Conservation (phyloP, 2,797 vertebrate genomes). For the Bovichtus diacanthus region DNA sequence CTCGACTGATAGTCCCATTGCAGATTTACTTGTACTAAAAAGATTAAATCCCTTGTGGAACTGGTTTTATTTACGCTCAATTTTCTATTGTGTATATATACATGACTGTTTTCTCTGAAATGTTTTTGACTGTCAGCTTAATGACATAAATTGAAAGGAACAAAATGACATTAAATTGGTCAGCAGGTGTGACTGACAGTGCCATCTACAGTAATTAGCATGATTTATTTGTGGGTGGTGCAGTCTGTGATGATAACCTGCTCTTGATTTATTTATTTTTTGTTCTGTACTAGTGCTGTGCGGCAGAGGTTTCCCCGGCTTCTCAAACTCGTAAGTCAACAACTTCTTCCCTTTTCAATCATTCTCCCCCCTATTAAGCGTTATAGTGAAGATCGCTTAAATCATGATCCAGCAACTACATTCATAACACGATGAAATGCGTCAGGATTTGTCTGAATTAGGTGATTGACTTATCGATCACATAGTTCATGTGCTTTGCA, state of each 20-base stretch:
- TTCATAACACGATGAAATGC: background rate
- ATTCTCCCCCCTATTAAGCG: background rate
- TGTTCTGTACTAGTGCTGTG: slow-evolving; percentile 85
- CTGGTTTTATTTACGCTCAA: slow-evolving; percentile 18
- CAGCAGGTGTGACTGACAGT: slow-evolving; percentile 44
- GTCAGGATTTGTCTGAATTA: background rate
- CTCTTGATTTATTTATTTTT: slow-evolving; percentile 68
- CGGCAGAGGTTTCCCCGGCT: slow-evolving; percentile 91
- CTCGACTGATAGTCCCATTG: slow-evolving; percentile 13
- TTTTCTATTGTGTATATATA: slow-evolving; percentile 6
- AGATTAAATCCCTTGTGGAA: slow-evolving; percentile 10
- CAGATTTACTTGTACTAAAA: slow-evolving; percentile 26
- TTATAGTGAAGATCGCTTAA: background rate
- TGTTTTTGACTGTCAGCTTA: slow-evolving; percentile 21
- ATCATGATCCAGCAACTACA: background rate
- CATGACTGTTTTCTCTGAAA: slow-evolving; percentile 17
- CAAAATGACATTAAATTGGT: slow-evolving; percentile 13
- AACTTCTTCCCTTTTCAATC: background rate
- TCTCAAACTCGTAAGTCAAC: slow-evolving; percentile 87
- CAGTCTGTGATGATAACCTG: slow-evolving; percentile 51
- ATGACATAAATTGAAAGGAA: slow-evolving; percentile 23
- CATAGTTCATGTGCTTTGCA: background rate
- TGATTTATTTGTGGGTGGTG: background rate
- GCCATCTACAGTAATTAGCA: slow-evolving; percentile 2
- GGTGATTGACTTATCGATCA: background rate